phyloP scores from a whole-genome alignment of 2,888 invertebrate species.

The Agapostemon virescens region DNA sequence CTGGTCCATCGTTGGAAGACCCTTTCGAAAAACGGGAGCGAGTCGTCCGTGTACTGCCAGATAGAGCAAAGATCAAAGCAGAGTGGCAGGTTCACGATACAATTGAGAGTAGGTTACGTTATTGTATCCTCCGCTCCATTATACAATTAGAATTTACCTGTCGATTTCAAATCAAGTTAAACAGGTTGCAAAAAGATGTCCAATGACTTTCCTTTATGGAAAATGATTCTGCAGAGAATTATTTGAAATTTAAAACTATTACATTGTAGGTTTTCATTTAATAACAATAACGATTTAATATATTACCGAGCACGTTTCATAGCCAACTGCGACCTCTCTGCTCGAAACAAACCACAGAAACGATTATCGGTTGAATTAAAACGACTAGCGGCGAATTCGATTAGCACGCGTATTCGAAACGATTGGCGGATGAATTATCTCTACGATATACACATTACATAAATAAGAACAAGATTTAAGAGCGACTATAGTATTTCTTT shows the following conservation, averaged over 20 bases:
- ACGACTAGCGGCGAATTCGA: no score
- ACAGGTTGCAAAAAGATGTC: neutral
- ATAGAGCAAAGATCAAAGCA: slow-evolving; percentile 51
- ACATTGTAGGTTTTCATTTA: no score
- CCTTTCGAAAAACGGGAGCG: slow-evolving; percentile 42
- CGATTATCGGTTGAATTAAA: no score
- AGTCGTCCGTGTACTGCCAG: slow-evolving; percentile 43
- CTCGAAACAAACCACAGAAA: no score
- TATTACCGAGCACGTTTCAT: no score
- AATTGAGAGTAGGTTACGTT: slow-evolving; percentile 22
- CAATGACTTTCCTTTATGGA: neutral
- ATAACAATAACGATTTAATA: no score
- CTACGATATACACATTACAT: neutral
- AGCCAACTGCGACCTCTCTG: no score
- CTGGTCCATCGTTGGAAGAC: slow-evolving; percentile 73
- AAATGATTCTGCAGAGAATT: slow-evolving; percentile 1
- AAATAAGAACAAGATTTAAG: neutral
- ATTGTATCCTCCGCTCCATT: neutral
- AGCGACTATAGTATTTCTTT: neutral
- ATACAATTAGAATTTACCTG: neutral
- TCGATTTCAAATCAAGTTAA: neutral
- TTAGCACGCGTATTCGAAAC: no score
- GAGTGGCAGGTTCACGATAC: slow-evolving; percentile 43
- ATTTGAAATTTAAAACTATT: no score
- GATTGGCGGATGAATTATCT: no score